Percentiles rank a stretch among this genome's conserved stretches.
Evolutionary conservation across 2,113 vertebrate genomes (phyloP).

Genomic region (Zingel zingel): DNA sequence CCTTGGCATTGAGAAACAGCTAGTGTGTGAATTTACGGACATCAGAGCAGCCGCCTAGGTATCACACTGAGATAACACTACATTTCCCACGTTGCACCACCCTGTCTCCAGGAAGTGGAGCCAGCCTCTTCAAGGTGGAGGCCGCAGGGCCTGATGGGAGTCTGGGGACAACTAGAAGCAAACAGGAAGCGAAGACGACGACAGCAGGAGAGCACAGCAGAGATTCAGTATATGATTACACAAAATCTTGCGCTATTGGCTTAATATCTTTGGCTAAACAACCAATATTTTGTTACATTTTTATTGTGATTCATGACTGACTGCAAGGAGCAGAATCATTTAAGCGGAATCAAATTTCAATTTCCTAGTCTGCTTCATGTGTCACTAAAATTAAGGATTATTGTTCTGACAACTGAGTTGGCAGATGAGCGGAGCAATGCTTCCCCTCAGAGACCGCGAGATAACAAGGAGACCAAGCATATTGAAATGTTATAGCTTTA

Average conservation of each 20-base stretch:
- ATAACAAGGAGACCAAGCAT: neutral
- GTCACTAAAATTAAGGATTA: neutral
- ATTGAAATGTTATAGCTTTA: neutral
- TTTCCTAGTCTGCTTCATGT: neutral
- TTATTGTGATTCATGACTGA: neutral
- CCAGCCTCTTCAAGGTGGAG: slow-evolving; percentile 20
- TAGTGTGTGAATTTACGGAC: neutral
- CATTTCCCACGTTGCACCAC: slow-evolving; percentile 57
- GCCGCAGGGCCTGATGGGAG: slow-evolving; percentile 5
- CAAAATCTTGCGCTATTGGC: neutral
- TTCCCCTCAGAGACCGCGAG: neutral
- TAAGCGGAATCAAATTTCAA: neutral
- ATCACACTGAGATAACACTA: slow-evolving; percentile 45
- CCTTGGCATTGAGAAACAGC: too few species aligned
- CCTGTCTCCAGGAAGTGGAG: slow-evolving; percentile 32
- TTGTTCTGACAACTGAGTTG: neutral
- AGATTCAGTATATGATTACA: neutral
- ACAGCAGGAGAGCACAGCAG: neutral
- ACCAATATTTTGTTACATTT: too few species aligned
- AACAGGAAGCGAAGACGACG: slow-evolving; percentile 55
- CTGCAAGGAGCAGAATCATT: neutral
- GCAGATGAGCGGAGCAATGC: slow-evolving; percentile 3
- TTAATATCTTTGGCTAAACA: neutral
- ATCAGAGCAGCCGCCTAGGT: neutral
- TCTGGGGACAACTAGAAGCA: slow-evolving; percentile 49